These are phyloP conservation scores for Adelges cooleyi DNA, from an alignment of 1,140 invertebrate species.

Conservation along the genomic window DNA sequence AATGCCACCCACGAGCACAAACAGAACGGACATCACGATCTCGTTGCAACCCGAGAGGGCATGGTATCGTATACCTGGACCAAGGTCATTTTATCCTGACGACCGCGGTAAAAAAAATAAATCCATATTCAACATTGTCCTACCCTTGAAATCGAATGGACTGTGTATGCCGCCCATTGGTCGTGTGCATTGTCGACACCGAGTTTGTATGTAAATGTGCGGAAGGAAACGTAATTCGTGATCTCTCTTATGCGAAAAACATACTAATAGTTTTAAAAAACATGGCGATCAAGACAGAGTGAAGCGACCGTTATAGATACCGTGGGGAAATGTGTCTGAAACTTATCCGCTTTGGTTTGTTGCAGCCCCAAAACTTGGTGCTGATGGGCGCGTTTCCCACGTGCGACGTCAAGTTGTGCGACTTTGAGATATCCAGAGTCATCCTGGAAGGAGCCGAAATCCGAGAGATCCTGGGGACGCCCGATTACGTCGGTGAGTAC, in stretches of 20 bases:
- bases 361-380: slow-evolving; percentile 62
- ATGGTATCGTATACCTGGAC: background rate
- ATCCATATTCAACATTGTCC: no score
- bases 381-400: slow-evolving; percentile 58
- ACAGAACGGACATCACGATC: slow-evolving; percentile 4
- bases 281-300: no score
- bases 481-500: slow-evolving; percentile 63
- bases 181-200: background rate
- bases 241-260: no score
- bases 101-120: no score
- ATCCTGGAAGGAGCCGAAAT: slow-evolving; percentile 55
- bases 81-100: no score
- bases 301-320: no score
- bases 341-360: background rate
- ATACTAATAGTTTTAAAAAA: no score
- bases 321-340: no score
- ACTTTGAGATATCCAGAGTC: slow-evolving; percentile 61
- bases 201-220: background rate
- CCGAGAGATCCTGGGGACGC: slow-evolving; percentile 63
- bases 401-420: slow-evolving; percentile 61
- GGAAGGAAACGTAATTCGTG: slow-evolving; percentile 1
- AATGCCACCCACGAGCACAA: background rate
- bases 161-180: background rate
- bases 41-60: background rate
- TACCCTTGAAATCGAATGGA: background rate